Evolutionary conservation across 1,140 invertebrate species (phyloP).

Genomic region (Drosophila melanogaster): Release_6_plus_ISO1_MT NT_037436.4:4283001-4283500

Average conservation of each 20-base stretch:
- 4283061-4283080: slow-evolving; percentile 33
- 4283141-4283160: slow-evolving; percentile 93
- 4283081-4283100: slow-evolving; percentile 50
- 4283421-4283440: neutral
- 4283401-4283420: slow-evolving; percentile 85
- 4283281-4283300: slow-evolving; percentile 86
- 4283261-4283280: slow-evolving; percentile 91
- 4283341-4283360: slow-evolving; percentile 91
- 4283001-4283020: too few species aligned
- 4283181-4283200: slow-evolving; percentile 86
- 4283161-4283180: slow-evolving; percentile 98
- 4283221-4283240: slow-evolving; percentile 94
- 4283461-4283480: slow-evolving; percentile 20
- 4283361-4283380: slow-evolving; percentile 91
- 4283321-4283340: slow-evolving; percentile 86
- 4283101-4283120: slow-evolving; percentile 62
- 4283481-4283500: slow-evolving; percentile 28
- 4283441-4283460: neutral
- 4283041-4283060: neutral
- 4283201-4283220: slow-evolving; percentile 63
- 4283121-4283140: slow-evolving; percentile 87
- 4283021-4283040: neutral
- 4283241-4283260: slow-evolving; percentile 95
- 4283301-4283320: slow-evolving; percentile 91
- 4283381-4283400: slow-evolving; percentile 95